Evolutionary conservation across 2,113 vertebrate genomes (phyloP).

Genomic region (Phrynocephalus versicolor): DNA sequence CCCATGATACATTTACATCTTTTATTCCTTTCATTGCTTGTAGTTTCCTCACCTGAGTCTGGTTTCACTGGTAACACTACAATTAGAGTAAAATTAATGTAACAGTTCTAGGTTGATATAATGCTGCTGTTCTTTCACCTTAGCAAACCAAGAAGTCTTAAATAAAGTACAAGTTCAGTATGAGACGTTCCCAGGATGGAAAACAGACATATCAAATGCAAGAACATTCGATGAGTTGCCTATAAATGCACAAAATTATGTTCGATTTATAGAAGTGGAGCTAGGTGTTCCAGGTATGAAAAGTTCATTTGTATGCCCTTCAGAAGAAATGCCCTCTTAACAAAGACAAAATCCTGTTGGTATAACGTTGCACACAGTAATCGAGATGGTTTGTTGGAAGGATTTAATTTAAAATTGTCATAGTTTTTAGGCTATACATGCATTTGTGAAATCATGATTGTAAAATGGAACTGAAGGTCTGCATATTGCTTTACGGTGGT

Average conservation of each 20-base stretch:
- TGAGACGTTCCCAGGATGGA: conserved; percentile 93
- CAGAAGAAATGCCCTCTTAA: background rate
- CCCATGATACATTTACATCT: background rate
- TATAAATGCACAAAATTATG: conserved; percentile 92
- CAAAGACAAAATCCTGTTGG: too few relatives aligned
- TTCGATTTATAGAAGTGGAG: conserved; percentile 88
- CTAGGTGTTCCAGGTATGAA: conserved; percentile 89
- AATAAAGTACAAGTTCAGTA: conserved; percentile 95
- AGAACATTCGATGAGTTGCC: conserved; percentile 91
- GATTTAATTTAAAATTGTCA: background rate
- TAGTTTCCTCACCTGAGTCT: background rate
- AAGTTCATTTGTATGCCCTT: background rate
- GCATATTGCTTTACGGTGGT: background rate
- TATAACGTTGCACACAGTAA: too few relatives aligned
- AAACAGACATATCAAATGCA: conserved; percentile 86
- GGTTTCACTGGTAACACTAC: background rate
- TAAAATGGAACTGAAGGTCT: background rate
- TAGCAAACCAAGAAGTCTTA: conserved; percentile 97
- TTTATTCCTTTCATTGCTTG: background rate
- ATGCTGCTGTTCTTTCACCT: conserved; percentile 42
- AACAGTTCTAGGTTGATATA: too few relatives aligned
- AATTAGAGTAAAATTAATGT: background rate
- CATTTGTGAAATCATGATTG: background rate
- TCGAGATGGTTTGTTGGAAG: too few relatives aligned
- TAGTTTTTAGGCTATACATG: background rate